Percentiles rank a stretch among this genome's conserved stretches.
phyloP scores from a whole-genome alignment of 1,140 invertebrate genomes.

The Daktulosphaira vitifoliae region DNA sequence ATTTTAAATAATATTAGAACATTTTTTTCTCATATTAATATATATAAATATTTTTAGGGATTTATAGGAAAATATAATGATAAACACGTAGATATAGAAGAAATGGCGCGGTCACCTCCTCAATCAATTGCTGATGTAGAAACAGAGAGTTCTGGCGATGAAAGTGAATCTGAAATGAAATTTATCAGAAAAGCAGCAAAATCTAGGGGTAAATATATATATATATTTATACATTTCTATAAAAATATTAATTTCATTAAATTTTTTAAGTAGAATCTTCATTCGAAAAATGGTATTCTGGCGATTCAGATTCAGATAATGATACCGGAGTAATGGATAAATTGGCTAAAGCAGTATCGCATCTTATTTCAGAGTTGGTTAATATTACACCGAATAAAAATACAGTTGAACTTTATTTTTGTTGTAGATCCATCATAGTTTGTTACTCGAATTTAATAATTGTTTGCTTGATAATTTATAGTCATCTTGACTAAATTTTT shows the following conservation, averaged over 20 bases:
- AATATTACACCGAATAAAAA: no score
- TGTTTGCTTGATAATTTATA: no score
- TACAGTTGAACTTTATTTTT: no score
- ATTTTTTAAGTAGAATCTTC: conserved; percentile 13
- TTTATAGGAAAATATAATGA: conserved; percentile 5
- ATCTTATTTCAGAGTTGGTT: conserved; percentile 58
- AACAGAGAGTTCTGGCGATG: conserved; percentile 18
- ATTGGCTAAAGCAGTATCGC: conserved; percentile 59
- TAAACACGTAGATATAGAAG: conserved; percentile 3
- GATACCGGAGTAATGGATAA: conserved; percentile 62
- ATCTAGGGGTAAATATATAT: background rate
- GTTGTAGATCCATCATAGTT: no score
- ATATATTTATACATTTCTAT: no score
- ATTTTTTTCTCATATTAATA: background rate
- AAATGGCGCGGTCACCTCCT: conserved; percentile 5
- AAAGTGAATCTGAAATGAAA: conserved; percentile 32
- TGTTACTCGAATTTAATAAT: no score
- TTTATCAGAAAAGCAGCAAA: conserved; percentile 26
- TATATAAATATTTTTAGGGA: background rate
- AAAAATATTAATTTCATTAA: no score
- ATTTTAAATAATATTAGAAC: conserved; percentile 35
- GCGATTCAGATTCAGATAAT: conserved; percentile 71
- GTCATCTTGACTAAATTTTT: no score
- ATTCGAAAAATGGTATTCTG: conserved; percentile 45
- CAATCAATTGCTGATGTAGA: conserved; percentile 10